Evolutionary conservation across 2,888 invertebrate species (phyloP).

Genomic region (Drosophila mayaguana): DNA sequence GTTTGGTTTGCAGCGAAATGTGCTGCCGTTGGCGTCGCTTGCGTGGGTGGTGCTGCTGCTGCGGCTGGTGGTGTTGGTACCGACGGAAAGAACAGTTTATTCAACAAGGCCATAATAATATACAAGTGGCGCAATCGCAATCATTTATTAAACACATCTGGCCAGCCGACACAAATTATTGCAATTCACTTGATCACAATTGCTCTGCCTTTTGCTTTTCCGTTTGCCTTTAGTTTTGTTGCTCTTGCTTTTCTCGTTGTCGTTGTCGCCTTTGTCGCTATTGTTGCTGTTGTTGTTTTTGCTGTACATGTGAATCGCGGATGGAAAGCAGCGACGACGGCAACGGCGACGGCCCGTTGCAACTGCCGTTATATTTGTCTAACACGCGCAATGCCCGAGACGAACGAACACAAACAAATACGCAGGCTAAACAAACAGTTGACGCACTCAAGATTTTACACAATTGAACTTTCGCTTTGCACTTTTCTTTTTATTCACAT

Average conservation of each 20-base stretch:
- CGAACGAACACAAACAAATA: slow-evolving; percentile 21
- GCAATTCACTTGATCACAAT: slow-evolving; percentile 54
- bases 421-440: slow-evolving; percentile 28
- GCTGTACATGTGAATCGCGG: slow-evolving; percentile 37
- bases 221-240: slow-evolving; percentile 38
- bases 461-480: slow-evolving; percentile 74
- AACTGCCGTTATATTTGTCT: slow-evolving; percentile 53
- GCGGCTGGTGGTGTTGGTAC: slow-evolving; percentile 83
- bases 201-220: slow-evolving; percentile 39
- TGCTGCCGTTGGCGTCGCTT: slow-evolving; percentile 50
- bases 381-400: slow-evolving; percentile 25
- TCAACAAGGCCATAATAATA: slow-evolving; percentile 89
- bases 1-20: slow-evolving; percentile 49
- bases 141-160: slow-evolving; percentile 79
- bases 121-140: slow-evolving; percentile 64
- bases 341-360: slow-evolving; percentile 20
- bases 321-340: slow-evolving; percentile 2
- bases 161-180: slow-evolving; percentile 58
- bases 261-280: slow-evolving; percentile 16
- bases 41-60: slow-evolving; percentile 52
- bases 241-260: slow-evolving; percentile 24
- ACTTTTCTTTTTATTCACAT: slow-evolving; percentile 67
- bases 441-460: slow-evolving; percentile 50
- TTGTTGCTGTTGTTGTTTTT: slow-evolving; percentile 18
- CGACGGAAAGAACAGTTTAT: slow-evolving; percentile 88